Evolutionary conservation across 2,888 invertebrate species (phyloP), one percentile per base, ranked within the genome.

Genomic region (Hypomecis punctinalis): DNA sequence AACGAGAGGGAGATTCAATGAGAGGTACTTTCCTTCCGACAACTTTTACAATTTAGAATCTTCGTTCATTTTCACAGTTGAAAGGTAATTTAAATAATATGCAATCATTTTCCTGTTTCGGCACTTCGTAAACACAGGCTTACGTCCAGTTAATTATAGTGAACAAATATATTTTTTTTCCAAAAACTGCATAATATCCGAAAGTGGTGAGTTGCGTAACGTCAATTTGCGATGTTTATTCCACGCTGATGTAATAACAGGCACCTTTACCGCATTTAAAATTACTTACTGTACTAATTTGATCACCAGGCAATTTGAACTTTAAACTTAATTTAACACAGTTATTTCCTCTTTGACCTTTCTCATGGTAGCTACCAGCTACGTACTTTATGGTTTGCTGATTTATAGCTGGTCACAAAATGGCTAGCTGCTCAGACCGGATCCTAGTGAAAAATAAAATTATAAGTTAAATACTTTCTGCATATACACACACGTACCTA

Each of bases 161-260:
- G 53, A 42, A 42, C 39, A 49, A 53, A 39, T 54, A 53, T 39
- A 39, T 40, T 49, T 49, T 58, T 61, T 48, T 47, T 36, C 47
- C 49, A 51, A 64, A 61, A 63, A 61, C 51, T 63, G 52, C 55
- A 61, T 66, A 67, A 71, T 68, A 56, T 65, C 65, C 40, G 70
- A 68, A 70, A 69, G 68, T 67, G 43, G 59, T 46, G 48, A 48
- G 52, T 74, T 74, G 61, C 67, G 58, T 67, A 74, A 74, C 53
- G 60, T 46, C 58, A 64, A 69, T 69, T 65, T 63, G 46, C 64
- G 68, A 68, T 61, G 69, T 66, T 68, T 63, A 68, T 67, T 66
- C 58, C 59, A 61, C 68, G 48, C 61, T 73, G 70, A 70, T 63
- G 71, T 70, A 71, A 73, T 59, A 57, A 39, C 61, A 46, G 42